These are phyloP conservation scores for Mesochorus sp. DNA, from an alignment of 2,888 invertebrate species.

Conservation along the genomic window DNA sequence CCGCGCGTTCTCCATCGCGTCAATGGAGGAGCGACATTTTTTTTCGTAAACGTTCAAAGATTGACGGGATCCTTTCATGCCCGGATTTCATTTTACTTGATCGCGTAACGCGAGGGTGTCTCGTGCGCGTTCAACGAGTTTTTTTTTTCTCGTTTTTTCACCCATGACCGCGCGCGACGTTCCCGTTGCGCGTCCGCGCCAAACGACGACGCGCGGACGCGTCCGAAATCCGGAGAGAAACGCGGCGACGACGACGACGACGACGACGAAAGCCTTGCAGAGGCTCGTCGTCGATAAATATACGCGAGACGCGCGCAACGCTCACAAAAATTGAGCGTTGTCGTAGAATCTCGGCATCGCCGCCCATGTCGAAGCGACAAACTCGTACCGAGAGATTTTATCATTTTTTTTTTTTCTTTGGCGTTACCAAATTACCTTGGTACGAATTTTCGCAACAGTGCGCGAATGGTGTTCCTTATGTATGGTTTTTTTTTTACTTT, in stretches of 20 bases:
- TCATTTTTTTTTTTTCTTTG: background rate
- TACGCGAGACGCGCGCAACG: constrained; percentile 11
- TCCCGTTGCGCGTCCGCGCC: background rate
- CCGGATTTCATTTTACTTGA: background rate
- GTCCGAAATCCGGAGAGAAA: background rate
- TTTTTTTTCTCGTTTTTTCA: background rate
- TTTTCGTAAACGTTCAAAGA: too few relatives aligned
- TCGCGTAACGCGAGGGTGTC: background rate
- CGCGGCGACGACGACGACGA: constrained; percentile 22
- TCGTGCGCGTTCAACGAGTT: background rate
- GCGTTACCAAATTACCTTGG: background rate
- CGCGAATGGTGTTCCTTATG: constrained; percentile 44
- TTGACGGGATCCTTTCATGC: too few relatives aligned
- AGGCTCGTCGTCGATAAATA: too few relatives aligned
- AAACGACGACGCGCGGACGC: constrained; percentile 1
- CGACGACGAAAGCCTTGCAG: background rate
- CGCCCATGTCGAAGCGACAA: too few relatives aligned
- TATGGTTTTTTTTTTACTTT: background rate
- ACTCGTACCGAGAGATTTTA: too few relatives aligned
- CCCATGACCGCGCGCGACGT: background rate
- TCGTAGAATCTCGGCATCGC: constrained; percentile 43
- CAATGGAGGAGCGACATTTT: constrained; percentile 20
- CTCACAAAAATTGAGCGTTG: background rate
- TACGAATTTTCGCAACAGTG: constrained; percentile 28
- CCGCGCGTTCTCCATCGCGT: constrained; percentile 17